A percentile compares a stretch with the other conserved stretches of the same genome.
These are phyloP conservation scores for Drosophila dunni DNA, from an alignment of 1,140 invertebrate species.

Conservation along the genomic window DNA sequence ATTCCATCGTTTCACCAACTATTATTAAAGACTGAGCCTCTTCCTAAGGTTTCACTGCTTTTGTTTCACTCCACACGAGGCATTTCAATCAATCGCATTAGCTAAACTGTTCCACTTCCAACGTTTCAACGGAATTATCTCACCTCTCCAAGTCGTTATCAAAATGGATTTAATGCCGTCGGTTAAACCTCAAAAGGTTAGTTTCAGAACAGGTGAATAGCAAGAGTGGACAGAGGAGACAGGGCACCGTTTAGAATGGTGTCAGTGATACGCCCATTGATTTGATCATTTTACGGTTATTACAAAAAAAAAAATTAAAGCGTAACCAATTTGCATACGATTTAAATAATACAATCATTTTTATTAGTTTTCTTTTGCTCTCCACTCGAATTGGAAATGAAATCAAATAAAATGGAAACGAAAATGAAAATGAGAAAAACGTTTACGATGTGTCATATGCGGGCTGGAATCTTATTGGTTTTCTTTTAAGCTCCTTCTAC, in stretches of 20 bases:
- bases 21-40: no score
- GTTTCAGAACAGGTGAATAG: slow-evolving; percentile 8
- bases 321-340: slow-evolving; percentile 52
- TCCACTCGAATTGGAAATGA: slow-evolving; percentile 29
- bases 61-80: neutral
- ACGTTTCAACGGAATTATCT: slow-evolving; percentile 2
- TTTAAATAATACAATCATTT: slow-evolving; percentile 52
- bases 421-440: slow-evolving; percentile 6
- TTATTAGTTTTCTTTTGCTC: slow-evolving; percentile 16
- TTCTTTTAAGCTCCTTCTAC: neutral
- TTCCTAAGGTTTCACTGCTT: no score
- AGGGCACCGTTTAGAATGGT: neutral
- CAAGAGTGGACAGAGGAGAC: neutral
- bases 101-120: slow-evolving; percentile 6
- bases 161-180: neutral
- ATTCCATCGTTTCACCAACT: no score
- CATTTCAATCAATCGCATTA: slow-evolving; percentile 1
- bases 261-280: slow-evolving; percentile 20
- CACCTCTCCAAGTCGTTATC: neutral
- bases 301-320: slow-evolving; percentile 44
- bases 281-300: slow-evolving; percentile 45
- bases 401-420: slow-evolving; percentile 28
- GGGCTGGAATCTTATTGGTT: slow-evolving; percentile 45
- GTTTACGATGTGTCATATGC: slow-evolving; percentile 79
- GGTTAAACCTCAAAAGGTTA: slow-evolving; percentile 15